Evolutionary conservation across 2,888 invertebrate genomes (phyloP).

Genomic region (Pterostichus niger): DNA sequence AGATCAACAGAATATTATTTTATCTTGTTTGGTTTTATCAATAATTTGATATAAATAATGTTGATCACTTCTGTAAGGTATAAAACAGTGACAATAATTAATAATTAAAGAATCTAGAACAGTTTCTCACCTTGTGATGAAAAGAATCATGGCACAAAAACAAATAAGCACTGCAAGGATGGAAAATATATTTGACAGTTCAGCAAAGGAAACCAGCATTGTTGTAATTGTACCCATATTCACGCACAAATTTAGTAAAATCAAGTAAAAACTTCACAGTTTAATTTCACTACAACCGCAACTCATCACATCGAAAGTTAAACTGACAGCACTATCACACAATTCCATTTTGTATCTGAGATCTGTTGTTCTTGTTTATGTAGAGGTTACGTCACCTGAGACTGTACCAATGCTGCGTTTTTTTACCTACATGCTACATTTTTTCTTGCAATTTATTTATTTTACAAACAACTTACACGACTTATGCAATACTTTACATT

Average conservation of each 20-base stretch:
- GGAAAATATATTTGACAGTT: slow-evolving; percentile 87
- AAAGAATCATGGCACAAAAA: slow-evolving; percentile 87
- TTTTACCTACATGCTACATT: not conserved
- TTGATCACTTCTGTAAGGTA: not conserved
- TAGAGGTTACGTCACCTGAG: slow-evolving; percentile 63
- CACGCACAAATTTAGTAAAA: slow-evolving; percentile 64
- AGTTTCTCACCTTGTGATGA: slow-evolving; percentile 83
- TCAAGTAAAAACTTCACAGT: slow-evolving; percentile 65
- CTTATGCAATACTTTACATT: not conserved
- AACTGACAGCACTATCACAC: slow-evolving; percentile 59
- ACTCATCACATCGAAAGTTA: slow-evolving; percentile 59
- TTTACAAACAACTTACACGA: not conserved
- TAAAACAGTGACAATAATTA: not conserved
- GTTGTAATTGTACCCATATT: slow-evolving; percentile 78
- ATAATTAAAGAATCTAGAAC: slow-evolving; percentile 26
- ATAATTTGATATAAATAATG: not conserved
- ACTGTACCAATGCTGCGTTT: slow-evolving; percentile 13
- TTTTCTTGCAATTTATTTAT: slow-evolving; percentile 1
- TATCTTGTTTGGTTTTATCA: not conserved
- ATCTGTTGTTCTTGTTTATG: slow-evolving; percentile 60
- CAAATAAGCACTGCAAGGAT: slow-evolving; percentile 86
- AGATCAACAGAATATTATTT: not conserved
- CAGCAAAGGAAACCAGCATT: slow-evolving; percentile 84
- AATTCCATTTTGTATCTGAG: slow-evolving; percentile 64
- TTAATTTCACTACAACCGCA: slow-evolving; percentile 57